phyloP scores from a whole-genome alignment of 2,797 vertebrate genomes.

The Myioborus miniatus region DNA sequence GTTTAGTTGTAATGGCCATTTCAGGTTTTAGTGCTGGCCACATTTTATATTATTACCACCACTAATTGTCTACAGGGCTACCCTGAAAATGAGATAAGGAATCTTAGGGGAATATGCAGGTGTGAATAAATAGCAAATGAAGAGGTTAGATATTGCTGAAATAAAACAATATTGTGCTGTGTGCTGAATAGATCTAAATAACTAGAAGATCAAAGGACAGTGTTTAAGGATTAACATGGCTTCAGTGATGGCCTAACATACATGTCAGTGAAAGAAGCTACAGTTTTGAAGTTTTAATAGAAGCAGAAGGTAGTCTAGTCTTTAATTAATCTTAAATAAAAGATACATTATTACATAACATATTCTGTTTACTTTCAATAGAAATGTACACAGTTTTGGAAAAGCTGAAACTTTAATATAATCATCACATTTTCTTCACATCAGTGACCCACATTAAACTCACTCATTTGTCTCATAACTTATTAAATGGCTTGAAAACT shows the following conservation, averaged over 20 bases:
- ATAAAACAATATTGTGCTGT: conserved; percentile 28
- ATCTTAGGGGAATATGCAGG: conserved; percentile 45
- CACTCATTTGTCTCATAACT: conserved; percentile 70
- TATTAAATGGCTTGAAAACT: conserved; percentile 77
- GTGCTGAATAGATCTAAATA: conserved; percentile 16
- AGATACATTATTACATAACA: background rate
- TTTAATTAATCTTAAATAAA: conserved; percentile 48
- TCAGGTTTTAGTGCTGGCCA: conserved; percentile 52
- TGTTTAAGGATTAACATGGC: background rate
- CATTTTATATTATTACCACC: conserved; percentile 52
- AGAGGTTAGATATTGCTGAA: conserved; percentile 34
- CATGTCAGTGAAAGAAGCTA: background rate
- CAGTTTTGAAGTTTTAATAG: background rate
- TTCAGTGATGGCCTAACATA: background rate
- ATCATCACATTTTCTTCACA: conserved; percentile 31
- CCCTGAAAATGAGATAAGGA: conserved; percentile 52
- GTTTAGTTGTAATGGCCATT: conserved; percentile 37
- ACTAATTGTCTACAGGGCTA: conserved; percentile 57
- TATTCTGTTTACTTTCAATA: conserved; percentile 12
- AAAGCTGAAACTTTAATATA: conserved; percentile 55
- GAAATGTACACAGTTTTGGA: conserved; percentile 47
- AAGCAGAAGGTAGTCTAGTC: background rate
- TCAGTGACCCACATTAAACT: conserved; percentile 57
- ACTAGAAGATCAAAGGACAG: background rate
- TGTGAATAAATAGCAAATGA: conserved; percentile 39